Evolutionary conservation across 2,113 vertebrate species (phyloP).

Genomic region (Coreoperca whiteheadi): DNA sequence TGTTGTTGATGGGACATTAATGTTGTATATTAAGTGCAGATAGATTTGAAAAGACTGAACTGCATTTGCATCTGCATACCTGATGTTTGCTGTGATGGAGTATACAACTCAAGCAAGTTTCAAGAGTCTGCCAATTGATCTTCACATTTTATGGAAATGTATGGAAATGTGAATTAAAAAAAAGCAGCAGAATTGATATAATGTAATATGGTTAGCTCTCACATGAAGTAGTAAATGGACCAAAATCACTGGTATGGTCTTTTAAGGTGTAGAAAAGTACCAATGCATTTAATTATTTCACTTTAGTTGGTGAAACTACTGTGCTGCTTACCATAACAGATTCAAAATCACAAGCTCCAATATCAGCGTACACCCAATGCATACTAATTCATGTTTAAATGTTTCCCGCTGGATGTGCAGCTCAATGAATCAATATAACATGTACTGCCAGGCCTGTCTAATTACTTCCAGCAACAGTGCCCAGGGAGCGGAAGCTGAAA

Average conservation of each 20-base stretch:
- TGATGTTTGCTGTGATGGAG: not conserved
- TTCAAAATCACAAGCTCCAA: not conserved
- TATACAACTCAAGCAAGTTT: not conserved
- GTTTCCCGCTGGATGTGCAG: conserved; percentile 3
- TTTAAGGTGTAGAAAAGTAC: not conserved
- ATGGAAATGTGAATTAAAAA: not conserved
- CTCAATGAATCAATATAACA: conserved; percentile 1
- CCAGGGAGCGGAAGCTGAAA: not conserved
- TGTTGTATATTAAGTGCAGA: not conserved
- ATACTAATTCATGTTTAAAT: conserved; percentile 21
- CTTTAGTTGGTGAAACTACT: not conserved
- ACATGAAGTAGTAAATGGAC: not conserved
- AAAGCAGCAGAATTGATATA: not conserved
- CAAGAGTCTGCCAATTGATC: not conserved
- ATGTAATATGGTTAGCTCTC: not conserved
- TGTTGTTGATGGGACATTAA: not conserved
- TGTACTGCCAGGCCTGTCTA: not conserved
- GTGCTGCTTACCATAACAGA: not conserved
- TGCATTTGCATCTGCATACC: not conserved
- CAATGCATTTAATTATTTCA: not conserved
- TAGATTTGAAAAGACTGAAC: not conserved
- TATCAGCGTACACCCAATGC: not conserved
- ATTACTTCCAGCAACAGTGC: conserved; percentile 6
- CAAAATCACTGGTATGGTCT: not conserved
- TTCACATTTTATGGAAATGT: not conserved